Conservation (phyloP, 2,113 vertebrate genomes). For the Pristiophorus japonicus region DNA sequence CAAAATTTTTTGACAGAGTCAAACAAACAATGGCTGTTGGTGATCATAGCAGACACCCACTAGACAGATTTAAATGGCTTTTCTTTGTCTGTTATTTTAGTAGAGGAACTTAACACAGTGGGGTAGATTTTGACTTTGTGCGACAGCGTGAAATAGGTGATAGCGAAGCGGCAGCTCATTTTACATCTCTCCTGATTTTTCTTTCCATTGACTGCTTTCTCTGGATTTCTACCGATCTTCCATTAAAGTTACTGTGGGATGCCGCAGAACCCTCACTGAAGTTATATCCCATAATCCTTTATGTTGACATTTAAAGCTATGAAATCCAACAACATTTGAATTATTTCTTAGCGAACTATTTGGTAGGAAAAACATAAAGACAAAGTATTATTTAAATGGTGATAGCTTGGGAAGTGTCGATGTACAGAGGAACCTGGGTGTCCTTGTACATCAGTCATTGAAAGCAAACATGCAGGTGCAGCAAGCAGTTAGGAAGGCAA, state of each 20-base stretch:
- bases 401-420: too few relatives aligned
- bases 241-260: background rate
- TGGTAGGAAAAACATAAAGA: too few relatives aligned
- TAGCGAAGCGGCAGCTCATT: background rate
- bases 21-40: background rate
- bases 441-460: too few relatives aligned
- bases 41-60: background rate
- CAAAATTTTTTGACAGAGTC: background rate
- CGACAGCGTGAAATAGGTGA: background rate
- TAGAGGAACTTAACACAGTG: background rate
- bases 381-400: too few relatives aligned
- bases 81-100: too few relatives aligned
- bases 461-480: too few relatives aligned
- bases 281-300: background rate
- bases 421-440: too few relatives aligned
- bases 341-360: too few relatives aligned
- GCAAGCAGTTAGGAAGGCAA: too few relatives aligned
- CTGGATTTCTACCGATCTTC: background rate
- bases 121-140: background rate
- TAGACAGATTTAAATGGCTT: background rate
- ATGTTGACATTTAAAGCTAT: background rate
- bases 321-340: background rate
- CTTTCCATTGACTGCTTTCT: background rate
- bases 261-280: background rate
- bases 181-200: background rate